Percentiles rank a stretch among this genome's conserved stretches.
These are phyloP conservation scores for Mimachlamys varia DNA, from an alignment of 2,888 invertebrate genomes.

Conservation along the genomic window DNA sequence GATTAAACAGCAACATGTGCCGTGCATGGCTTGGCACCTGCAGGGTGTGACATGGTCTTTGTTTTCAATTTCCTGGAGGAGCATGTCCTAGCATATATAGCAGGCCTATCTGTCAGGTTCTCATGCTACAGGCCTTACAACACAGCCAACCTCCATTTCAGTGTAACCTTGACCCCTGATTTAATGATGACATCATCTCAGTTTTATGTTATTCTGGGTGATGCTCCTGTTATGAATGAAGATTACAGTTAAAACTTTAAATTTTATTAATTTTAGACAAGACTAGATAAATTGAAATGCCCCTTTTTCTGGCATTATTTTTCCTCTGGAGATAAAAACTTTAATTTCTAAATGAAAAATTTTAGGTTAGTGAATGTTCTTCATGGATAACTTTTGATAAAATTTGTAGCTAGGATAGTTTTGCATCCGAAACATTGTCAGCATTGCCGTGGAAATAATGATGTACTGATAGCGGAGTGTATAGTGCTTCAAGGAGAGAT, in stretches of 20 bases:
- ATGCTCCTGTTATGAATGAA: neutral
- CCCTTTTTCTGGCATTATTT: neutral
- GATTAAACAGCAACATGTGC: slow-evolving; percentile 25
- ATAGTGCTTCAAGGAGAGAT: neutral
- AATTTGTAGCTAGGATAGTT: neutral
- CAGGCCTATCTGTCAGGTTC: neutral
- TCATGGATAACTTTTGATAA: neutral
- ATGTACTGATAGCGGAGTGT: neutral
- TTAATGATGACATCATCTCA: neutral
- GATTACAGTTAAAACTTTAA: neutral
- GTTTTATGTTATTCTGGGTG: neutral
- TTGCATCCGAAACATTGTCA: neutral
- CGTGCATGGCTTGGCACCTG: neutral
- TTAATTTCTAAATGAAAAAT: neutral
- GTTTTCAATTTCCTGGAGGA: neutral
- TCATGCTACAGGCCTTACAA: neutral
- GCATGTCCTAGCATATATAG: neutral
- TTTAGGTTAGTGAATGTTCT: neutral
- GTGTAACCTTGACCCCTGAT: neutral
- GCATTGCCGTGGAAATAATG: neutral
- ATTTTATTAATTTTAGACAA: neutral
- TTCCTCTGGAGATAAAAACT: neutral
- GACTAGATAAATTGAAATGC: neutral
- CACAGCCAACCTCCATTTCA: neutral
- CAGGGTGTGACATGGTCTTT: neutral